A percentile compares a stretch with the other conserved stretches of the same genome.
phyloP scores from a whole-genome alignment of 2,888 invertebrate genomes.

The Nomada flava region DNA sequence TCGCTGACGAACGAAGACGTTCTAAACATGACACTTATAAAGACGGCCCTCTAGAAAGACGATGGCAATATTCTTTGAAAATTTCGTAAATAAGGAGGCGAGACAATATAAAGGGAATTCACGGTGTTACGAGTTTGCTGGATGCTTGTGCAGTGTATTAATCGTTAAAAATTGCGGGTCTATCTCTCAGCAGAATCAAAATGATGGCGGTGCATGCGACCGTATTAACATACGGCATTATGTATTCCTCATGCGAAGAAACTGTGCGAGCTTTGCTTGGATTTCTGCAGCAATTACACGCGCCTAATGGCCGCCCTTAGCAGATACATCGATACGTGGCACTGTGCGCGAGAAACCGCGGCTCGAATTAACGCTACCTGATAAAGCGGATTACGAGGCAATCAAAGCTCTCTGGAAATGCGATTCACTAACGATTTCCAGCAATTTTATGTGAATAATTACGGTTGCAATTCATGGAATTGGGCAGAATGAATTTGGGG shows the following conservation, averaged over 20 bases:
- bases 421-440: background rate
- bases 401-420: background rate
- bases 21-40: background rate
- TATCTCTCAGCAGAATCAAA: conserved; percentile 75
- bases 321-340: conserved; percentile 50
- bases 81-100: conserved; percentile 42
- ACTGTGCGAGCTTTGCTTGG: conserved; percentile 59
- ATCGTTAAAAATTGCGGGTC: conserved; percentile 77
- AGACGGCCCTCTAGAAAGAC: background rate
- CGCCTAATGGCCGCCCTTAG: conserved; percentile 59
- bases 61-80: conserved; percentile 50
- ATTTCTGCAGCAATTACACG: conserved; percentile 72
- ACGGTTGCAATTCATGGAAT: no score
- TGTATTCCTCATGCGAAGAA: conserved; percentile 74
- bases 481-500: no score
- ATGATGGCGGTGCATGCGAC: conserved; percentile 75
- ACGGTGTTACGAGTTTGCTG: conserved; percentile 67
- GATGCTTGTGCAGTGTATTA: conserved; percentile 75
- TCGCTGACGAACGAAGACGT: background rate
- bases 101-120: conserved; percentile 65
- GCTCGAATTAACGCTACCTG: conserved; percentile 34
- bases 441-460: no score
- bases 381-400: conserved; percentile 35
- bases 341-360: conserved; percentile 41
- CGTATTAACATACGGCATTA: conserved; percentile 78